Evolutionary conservation across 2,888 invertebrate species (phyloP).

Genomic region (Neocrepidodera transversa): DNA sequence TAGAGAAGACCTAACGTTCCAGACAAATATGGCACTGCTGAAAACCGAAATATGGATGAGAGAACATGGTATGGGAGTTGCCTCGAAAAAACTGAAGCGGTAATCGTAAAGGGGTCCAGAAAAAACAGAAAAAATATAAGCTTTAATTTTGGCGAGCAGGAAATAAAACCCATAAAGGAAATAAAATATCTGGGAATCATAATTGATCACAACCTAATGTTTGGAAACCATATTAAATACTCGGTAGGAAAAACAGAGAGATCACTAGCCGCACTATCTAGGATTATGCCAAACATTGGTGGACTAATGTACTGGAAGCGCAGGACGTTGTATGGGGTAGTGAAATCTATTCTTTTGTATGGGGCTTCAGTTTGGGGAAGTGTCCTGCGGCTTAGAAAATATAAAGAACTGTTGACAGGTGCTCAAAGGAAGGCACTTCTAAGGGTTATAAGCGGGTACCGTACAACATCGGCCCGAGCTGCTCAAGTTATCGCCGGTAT

Average conservation of each 20-base stretch:
- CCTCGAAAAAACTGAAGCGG: slow-evolving; percentile 10
- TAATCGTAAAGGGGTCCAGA: not conserved
- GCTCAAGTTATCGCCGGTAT: slow-evolving; percentile 4
- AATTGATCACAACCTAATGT: not conserved
- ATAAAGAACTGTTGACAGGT: too few species aligned
- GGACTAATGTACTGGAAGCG: not conserved
- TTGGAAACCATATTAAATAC: slow-evolving; percentile 6
- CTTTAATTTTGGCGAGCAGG: too few species aligned
- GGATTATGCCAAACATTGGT: not conserved
- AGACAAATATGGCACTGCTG: not conserved
- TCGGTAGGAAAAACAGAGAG: not conserved
- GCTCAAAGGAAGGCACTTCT: too few species aligned
- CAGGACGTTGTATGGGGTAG: not conserved
- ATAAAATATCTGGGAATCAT: not conserved
- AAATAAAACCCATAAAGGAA: not conserved
- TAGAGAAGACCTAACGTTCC: not conserved
- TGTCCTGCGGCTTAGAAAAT: too few species aligned
- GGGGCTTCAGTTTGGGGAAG: not conserved
- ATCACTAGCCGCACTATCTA: not conserved
- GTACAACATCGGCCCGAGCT: too few species aligned
- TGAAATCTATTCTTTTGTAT: not conserved
- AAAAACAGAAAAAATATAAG: too few species aligned
- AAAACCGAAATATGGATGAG: slow-evolving; percentile 18
- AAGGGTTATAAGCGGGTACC: too few species aligned
- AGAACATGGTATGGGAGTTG: not conserved